Percentiles rank a stretch among this genome's conserved stretches.
phyloP scores from a whole-genome alignment of 1,140 invertebrate genomes.

The Amyelois transitella region DNA sequence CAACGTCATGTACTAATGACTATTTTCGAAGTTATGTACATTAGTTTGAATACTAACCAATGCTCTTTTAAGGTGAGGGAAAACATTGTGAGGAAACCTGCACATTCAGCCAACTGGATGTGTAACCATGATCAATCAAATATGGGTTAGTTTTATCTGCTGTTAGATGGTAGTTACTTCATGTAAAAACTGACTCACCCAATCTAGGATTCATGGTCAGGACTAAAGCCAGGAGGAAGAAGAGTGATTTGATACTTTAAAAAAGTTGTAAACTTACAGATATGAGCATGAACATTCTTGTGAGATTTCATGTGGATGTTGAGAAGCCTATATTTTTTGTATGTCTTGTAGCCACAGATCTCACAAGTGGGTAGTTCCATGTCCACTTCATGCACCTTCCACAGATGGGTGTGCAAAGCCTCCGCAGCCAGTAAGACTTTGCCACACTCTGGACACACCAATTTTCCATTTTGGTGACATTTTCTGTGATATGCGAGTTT shows the following conservation, averaged over 20 bases:
- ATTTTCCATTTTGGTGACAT: slow-evolving; percentile 77
- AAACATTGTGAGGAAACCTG: too few relatives aligned
- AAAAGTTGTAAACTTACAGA: slow-evolving; percentile 39
- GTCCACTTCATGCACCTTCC: slow-evolving; percentile 84
- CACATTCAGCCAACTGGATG: too few relatives aligned
- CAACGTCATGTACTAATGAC: too few relatives aligned
- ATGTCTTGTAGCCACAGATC: slow-evolving; percentile 79
- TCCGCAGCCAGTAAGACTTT: slow-evolving; percentile 75
- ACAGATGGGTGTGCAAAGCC: slow-evolving; percentile 83
- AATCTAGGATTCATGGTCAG: too few relatives aligned
- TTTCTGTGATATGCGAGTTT: slow-evolving; percentile 75
- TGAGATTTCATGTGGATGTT: slow-evolving; percentile 83
- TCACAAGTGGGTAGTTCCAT: slow-evolving; percentile 83
- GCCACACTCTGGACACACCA: slow-evolving; percentile 81
- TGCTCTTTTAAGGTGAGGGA: too few relatives aligned
- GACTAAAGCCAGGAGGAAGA: too few relatives aligned
- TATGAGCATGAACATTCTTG: slow-evolving; percentile 74
- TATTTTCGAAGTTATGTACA: too few relatives aligned
- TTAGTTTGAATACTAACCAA: too few relatives aligned
- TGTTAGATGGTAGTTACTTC: too few relatives aligned
- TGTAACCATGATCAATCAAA: too few relatives aligned
- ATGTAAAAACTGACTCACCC: too few relatives aligned
- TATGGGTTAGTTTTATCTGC: not conserved
- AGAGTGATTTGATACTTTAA: not conserved
- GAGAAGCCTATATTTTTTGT: slow-evolving; percentile 77